Conservation (phyloP, 2,113 vertebrate genomes). For the Pristiophorus japonicus region DNA sequence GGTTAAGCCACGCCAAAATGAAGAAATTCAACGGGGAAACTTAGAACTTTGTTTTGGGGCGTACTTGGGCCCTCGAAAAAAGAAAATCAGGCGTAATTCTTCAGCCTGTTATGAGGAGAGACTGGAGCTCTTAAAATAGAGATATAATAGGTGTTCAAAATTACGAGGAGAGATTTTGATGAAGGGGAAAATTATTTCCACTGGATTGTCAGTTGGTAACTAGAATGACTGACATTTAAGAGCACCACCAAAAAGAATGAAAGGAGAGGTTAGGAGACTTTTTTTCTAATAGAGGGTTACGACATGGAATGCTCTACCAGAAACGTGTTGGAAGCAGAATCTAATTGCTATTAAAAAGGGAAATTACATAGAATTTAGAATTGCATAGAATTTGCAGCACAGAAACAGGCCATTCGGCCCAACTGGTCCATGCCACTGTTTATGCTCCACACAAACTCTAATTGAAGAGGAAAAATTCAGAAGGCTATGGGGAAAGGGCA, state of each 20-base stretch:
- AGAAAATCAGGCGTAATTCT: no score
- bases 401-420: neutral
- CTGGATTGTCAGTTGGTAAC: neutral
- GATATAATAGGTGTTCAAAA: no score
- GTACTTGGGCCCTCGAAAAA: no score
- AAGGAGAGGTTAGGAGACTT: no score
- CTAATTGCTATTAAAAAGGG: neutral
- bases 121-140: no score
- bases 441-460: neutral
- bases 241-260: neutral
- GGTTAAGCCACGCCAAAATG: no score
- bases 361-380: neutral
- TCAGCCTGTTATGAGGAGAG: no score
- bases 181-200: no score
- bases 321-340: neutral
- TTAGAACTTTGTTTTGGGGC: no score
- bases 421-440: neutral
- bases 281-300: no score
- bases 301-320: neutral
- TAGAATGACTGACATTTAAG: neutral
- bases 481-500: neutral
- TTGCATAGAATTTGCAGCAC: neutral
- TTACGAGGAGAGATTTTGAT: no score
- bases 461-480: neutral
- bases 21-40: no score